phyloP scores from a whole-genome alignment of 2,888 invertebrate genomes.

The Pyrrhosoma nymphula region DNA sequence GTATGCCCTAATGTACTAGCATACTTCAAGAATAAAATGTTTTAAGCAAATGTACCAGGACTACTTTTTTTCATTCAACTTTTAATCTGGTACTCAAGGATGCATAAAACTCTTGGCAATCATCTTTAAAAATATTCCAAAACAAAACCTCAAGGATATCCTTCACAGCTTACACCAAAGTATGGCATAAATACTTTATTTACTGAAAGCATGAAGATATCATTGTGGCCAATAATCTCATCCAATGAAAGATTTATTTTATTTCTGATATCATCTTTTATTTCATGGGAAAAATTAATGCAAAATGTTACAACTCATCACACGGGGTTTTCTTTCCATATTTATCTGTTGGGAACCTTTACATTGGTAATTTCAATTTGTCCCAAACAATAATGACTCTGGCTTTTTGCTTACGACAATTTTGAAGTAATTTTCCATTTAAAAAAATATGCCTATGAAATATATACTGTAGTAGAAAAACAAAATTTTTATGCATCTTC shows the following conservation, averaged over 20 bases:
- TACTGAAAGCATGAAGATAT: slow-evolving; percentile 10
- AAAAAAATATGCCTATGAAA: not conserved
- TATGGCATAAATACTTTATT: not conserved
- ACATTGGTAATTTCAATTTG: slow-evolving; percentile 45
- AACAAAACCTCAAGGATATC: not conserved
- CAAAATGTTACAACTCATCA: not conserved
- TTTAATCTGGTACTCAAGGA: slow-evolving; percentile 58
- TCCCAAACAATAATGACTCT: not conserved
- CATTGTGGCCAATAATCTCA: slow-evolving; percentile 44
- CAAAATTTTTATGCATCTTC: slow-evolving; percentile 46
- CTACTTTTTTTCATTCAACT: slow-evolving; percentile 58
- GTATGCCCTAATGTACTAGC: slow-evolving; percentile 64
- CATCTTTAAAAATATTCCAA: slow-evolving; percentile 32
- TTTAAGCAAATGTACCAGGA: slow-evolving; percentile 61
- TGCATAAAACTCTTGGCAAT: slow-evolving; percentile 48
- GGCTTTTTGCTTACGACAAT: not conserved
- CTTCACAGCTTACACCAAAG: not conserved
- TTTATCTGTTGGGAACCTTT: slow-evolving; percentile 62
- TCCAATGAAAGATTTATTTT: not conserved
- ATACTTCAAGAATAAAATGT: slow-evolving; percentile 64
- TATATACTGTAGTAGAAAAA: slow-evolving; percentile 4
- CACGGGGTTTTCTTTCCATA: slow-evolving; percentile 17
- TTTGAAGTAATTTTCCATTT: not conserved
- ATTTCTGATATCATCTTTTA: not conserved
- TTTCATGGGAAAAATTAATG: slow-evolving; percentile 28